Evolutionary conservation across 2,113 vertebrate genomes (phyloP), one percentile per base, ranked within the genome.

Genomic region (Crotalus helleri): DNA sequence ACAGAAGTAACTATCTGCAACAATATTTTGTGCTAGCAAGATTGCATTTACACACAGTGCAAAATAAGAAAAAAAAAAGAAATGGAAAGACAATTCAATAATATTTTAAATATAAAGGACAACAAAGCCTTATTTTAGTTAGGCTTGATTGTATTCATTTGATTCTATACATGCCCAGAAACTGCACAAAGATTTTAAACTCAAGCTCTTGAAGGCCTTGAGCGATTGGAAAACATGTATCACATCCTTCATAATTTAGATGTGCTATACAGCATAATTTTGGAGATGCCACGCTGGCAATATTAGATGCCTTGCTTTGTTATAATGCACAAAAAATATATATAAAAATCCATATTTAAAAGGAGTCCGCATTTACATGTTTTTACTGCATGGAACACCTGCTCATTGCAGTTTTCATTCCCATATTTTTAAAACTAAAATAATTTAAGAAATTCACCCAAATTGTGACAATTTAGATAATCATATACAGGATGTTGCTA

Each of bases 21-120:
- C 98, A 97, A 97, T 98, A 98, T 97, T 98, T 99, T 99, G 98
- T 99, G 99, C 99, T 98, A 99, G 99, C 98, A 97, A 99, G 98
- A 99, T 99, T 99, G 99, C 99, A 98, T 99, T 98, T 98, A 99
- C 98, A 99, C 98, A 99, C 98, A 99, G 99, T 99, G 99, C 99
- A 99, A 99, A 99, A 98, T 98, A 98, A 96, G 96, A 88, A 89
- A 29, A 89, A 33, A 29, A 96, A 93, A 95, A 94, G 96, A 97
- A 97, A 96, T 95, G 96, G 97, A 98, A 98, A 98, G 97, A 98
- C 98, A 98, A 98, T 96, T 97, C 97, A 97, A 98, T 97, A 97
- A 98, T 97, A 98, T 98, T 98, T 93, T 99, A 98, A 98, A 98
- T 99, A 98, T 98, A 97, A 98, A 98, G 98, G 98, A 99, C 98